Evolutionary conservation across 1,140 invertebrate genomes (phyloP).

Genomic region (Thalassaphorura encarpata): DNA sequence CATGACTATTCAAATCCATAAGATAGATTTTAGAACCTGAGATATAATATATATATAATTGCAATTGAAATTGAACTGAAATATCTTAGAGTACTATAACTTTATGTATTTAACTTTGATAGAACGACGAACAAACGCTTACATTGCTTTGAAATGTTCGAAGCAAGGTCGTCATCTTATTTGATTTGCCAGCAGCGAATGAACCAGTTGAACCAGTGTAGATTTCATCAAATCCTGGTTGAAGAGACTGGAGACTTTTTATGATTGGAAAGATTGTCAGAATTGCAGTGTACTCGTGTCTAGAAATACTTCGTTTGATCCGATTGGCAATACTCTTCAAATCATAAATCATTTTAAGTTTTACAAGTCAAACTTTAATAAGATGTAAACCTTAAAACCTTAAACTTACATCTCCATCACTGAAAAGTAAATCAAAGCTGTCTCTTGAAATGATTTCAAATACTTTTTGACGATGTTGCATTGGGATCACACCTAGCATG

Average conservation of each 20-base stretch:
- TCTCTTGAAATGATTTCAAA: slow-evolving; percentile 75
- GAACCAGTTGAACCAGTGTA: slow-evolving; percentile 64
- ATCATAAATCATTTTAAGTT: slow-evolving; percentile 27
- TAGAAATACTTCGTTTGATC: slow-evolving; percentile 64
- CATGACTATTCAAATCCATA: too few species aligned
- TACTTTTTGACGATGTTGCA: slow-evolving; percentile 64
- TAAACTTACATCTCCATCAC: slow-evolving; percentile 62
- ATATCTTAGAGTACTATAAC: too few species aligned
- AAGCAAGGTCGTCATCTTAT: slow-evolving; percentile 61
- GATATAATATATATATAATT: too few species aligned
- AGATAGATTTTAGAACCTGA: too few species aligned
- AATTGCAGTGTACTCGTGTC: slow-evolving; percentile 72
- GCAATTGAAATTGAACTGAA: too few species aligned
- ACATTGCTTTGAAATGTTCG: slow-evolving; percentile 64
- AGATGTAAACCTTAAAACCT: neutral
- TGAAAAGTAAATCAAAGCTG: slow-evolving; percentile 70
- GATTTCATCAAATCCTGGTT: slow-evolving; percentile 72
- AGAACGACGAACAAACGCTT: too few species aligned
- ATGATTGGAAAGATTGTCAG: slow-evolving; percentile 76
- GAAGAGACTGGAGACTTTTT: slow-evolving; percentile 65
- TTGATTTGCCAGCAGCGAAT: slow-evolving; percentile 46
- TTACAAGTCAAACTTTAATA: neutral
- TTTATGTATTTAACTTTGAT: too few species aligned
- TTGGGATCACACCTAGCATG: slow-evolving; percentile 72
- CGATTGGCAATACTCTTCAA: slow-evolving; percentile 59